Evolutionary conservation across 2,113 vertebrate genomes (phyloP).

Genomic region (Brevimyrus niger): DNA sequence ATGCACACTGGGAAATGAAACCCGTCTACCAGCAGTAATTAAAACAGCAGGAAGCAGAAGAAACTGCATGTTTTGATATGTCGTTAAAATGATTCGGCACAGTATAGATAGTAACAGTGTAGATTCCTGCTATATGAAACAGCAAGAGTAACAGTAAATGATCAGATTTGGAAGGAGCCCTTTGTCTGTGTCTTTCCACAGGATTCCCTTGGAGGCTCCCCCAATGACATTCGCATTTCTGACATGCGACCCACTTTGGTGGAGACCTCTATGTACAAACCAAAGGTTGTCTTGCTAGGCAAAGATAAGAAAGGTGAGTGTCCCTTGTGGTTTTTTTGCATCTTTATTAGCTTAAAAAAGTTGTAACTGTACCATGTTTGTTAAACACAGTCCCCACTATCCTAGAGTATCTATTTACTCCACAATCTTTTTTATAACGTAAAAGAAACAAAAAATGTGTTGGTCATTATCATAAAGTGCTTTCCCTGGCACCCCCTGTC

Average conservation of each 20-base stretch:
- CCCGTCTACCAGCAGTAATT: background rate
- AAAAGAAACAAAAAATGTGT: background rate
- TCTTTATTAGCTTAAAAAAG: background rate
- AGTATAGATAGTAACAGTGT: background rate
- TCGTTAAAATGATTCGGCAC: background rate
- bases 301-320: slow-evolving; percentile 96
- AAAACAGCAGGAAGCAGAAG: background rate
- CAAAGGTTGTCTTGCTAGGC: slow-evolving; percentile 92
- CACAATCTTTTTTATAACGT: background rate
- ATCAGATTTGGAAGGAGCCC: background rate
- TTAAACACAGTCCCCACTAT: background rate
- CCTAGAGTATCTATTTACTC: background rate
- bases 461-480: background rate
- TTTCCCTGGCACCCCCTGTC: background rate
- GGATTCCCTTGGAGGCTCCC: slow-evolving; percentile 92
- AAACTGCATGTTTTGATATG: background rate
- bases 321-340: background rate
- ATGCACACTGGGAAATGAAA: background rate
- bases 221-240: slow-evolving; percentile 93
- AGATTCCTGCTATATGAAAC: background rate
- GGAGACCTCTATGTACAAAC: slow-evolving; percentile 92
- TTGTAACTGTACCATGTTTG: background rate
- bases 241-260: slow-evolving; percentile 94
- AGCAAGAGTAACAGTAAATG: background rate
- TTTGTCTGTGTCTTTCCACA: slow-evolving; percentile 49